Base-by-base conservation (phyloP, 2,888 invertebrate genomes). In the Phrixothrix hirtus region DNA sequence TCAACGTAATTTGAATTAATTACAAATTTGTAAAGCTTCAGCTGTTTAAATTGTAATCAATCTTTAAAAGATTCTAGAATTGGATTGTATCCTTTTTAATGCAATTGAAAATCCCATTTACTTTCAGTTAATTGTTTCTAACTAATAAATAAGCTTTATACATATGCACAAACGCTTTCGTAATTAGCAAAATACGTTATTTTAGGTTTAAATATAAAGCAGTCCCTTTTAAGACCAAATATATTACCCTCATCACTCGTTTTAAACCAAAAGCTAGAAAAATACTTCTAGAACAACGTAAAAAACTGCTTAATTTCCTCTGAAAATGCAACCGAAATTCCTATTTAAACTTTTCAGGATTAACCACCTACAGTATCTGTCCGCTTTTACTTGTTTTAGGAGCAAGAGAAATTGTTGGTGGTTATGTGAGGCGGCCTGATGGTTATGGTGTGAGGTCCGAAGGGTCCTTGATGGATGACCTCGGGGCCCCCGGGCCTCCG, bases 401-500 rank as follows among this genome's bases (percentile, higher is more conserved):
- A 53, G 53, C 37, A 53, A 53, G 53, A 53, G 54, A 45, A 54
- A 49, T 54, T 54, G 54, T 45, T 42, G 37, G 49, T 41, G 48
- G 54, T 49, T 39, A 36, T 37, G 44, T 44, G 42, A 39, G 29
- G 46, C 50, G 51, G 47, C 53, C 53, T 30, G 45, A 45, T 51
- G 50, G 52, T 36, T 17, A 31, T 42, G 60, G 54, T 47, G 54
- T 51, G 54, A 62, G 51, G 57, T 56, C 60, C 56, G 59, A 57
- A 61, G 73, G 72, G 71, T 66, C 71, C 70, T 72, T 75, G 75
- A 75, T 75, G 74, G 74, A 75, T 75, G 74, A 75, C 75, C 74
- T 75, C 71, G 66, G 75, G 72, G 74, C 61, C 63, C 59, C 59
- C 52, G 55, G 34, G 51, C 48, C 45, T 39, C 30, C 47, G 31